These are phyloP conservation scores for Engraulis encrasicolus DNA, from an alignment of 2,113 vertebrate genomes.

Conservation along the genomic window DNA sequence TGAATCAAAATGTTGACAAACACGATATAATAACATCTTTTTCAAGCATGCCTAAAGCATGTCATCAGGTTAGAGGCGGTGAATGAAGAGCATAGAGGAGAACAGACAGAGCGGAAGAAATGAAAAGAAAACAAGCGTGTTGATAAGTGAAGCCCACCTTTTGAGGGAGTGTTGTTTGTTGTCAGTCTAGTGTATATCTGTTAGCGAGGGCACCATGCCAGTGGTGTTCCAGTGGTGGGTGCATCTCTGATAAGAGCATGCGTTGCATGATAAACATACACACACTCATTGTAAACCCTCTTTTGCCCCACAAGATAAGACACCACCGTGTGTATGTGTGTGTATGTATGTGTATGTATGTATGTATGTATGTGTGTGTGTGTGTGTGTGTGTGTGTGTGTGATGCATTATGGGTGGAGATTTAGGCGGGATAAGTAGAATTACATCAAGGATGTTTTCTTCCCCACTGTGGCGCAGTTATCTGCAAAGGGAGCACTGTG, in stretches of 20 bases:
- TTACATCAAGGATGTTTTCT: slow-evolving; percentile 2
- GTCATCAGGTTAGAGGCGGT: neutral
- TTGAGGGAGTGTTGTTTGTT: neutral
- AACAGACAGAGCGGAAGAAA: neutral
- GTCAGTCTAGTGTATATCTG: neutral
- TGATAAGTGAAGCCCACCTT: neutral
- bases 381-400: neutral
- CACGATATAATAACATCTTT: too few relatives aligned
- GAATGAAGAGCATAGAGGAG: neutral
- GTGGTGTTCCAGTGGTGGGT: neutral
- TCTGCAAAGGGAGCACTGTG: neutral
- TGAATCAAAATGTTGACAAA: too few relatives aligned
- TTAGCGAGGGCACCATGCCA: neutral
- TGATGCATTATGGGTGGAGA: neutral
- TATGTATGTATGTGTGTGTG: neutral
- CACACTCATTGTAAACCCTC: neutral
- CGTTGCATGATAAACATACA: neutral
- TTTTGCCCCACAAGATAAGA: neutral
- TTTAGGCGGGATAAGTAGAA: neutral
- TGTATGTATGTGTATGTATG: neutral
- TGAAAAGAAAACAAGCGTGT: neutral
- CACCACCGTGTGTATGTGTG: slow-evolving; percentile 5
- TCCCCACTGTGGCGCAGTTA: neutral
- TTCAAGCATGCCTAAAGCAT: neutral
- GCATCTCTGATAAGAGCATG: neutral